phyloP scores from a whole-genome alignment of 2,797 vertebrate species.

The Chromis chromis region DNA sequence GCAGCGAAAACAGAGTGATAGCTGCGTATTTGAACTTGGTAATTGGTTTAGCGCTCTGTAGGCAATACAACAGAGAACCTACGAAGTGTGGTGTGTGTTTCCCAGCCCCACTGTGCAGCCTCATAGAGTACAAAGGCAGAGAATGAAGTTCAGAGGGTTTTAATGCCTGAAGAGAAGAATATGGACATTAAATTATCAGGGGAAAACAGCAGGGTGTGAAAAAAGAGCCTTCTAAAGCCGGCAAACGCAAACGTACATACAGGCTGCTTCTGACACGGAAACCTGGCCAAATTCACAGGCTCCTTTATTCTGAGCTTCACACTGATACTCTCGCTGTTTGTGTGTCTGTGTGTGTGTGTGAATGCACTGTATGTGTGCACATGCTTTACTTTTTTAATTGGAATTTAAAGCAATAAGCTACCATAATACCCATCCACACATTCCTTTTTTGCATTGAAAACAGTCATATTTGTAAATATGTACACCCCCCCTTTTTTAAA shows the following conservation, averaged over 20 bases:
- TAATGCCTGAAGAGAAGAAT: slow-evolving; percentile 84
- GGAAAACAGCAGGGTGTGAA: slow-evolving; percentile 84
- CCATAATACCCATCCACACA: slow-evolving; percentile 55
- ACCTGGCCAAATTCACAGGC: slow-evolving; percentile 82
- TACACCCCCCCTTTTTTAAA: slow-evolving; percentile 25
- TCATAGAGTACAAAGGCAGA: slow-evolving; percentile 78
- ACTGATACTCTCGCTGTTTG: slow-evolving; percentile 71
- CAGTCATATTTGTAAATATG: slow-evolving; percentile 53
- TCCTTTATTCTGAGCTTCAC: slow-evolving; percentile 81
- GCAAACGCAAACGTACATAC: slow-evolving; percentile 70
- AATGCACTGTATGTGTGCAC: slow-evolving; percentile 34
- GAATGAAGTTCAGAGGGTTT: slow-evolving; percentile 83
- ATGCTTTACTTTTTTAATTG: slow-evolving; percentile 71
- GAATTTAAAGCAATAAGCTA: slow-evolving; percentile 74
- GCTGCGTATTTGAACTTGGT: slow-evolving; percentile 79
- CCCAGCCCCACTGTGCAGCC: slow-evolving; percentile 78
- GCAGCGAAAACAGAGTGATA: slow-evolving; percentile 70
- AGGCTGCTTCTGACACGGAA: slow-evolving; percentile 83
- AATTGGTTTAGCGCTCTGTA: slow-evolving; percentile 80
- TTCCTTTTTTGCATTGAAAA: slow-evolving; percentile 53
- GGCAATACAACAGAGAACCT: slow-evolving; percentile 78
- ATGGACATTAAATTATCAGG: slow-evolving; percentile 85
- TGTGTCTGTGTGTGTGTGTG: slow-evolving; percentile 43
- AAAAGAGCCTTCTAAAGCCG: slow-evolving; percentile 80
- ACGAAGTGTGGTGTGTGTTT: slow-evolving; percentile 79